These are phyloP conservation scores for Drosophila arawakana DNA, from an alignment of 1,140 invertebrate genomes.

Conservation along the genomic window DNA sequence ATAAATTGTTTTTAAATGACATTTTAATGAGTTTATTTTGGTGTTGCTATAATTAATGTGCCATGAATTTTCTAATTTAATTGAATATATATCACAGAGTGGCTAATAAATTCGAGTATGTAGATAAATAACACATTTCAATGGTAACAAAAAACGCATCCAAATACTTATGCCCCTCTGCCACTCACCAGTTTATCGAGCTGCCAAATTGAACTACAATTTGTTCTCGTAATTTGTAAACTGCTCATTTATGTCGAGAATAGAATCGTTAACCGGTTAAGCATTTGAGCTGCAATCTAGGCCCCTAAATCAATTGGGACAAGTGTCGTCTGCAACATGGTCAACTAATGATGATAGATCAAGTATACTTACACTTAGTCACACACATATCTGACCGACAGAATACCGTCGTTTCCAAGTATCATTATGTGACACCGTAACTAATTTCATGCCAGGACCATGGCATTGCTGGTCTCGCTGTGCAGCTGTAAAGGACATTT, in stretches of 20 bases:
- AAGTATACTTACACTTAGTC: constrained; percentile 45
- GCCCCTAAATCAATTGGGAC: constrained; percentile 51
- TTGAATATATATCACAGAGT: neutral
- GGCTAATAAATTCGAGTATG: neutral
- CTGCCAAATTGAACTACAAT: neutral
- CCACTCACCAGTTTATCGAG: neutral
- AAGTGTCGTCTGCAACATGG: constrained; percentile 46
- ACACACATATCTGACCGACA: constrained; percentile 23
- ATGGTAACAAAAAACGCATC: too few relatives aligned
- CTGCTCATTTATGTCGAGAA: neutral
- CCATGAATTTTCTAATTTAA: neutral
- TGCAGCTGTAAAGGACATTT: constrained; percentile 42
- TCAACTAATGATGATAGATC: constrained; percentile 60
- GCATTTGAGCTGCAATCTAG: constrained; percentile 22
- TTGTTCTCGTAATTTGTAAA: constrained; percentile 14
- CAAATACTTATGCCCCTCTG: neutral
- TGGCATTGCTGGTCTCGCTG: constrained; percentile 1
- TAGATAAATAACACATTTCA: too few relatives aligned
- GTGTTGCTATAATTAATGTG: constrained; percentile 37
- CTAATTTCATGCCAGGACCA: constrained; percentile 39
- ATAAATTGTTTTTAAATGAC: constrained; percentile 13
- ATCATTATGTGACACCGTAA: constrained; percentile 52
- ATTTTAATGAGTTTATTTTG: constrained; percentile 31
- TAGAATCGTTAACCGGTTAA: constrained; percentile 25
- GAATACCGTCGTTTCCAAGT: constrained; percentile 35